Base-by-base conservation (phyloP, 2,888 invertebrate species). In the Tiliacea citrago region DNA sequence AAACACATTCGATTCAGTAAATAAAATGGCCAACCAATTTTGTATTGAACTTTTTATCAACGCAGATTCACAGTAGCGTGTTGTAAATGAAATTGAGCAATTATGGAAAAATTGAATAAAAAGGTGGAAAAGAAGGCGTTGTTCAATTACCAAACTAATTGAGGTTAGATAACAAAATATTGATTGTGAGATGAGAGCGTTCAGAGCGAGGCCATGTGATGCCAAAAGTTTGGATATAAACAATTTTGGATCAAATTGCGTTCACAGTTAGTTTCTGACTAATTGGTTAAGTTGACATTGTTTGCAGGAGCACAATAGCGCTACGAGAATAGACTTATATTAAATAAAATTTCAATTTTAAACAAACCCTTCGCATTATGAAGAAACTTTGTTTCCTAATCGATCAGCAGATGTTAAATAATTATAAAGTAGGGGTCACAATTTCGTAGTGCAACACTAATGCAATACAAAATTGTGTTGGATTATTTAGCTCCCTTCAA, bases 241-340 rank as follows among this genome's bases (percentile, higher is more conserved):
- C 88, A 88, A 83, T 83, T 85, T 83, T 68, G 74, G 84, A 81
- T 75, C 83, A 85, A 81, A 82, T 88, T 85, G 83, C 81, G 77
- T 71, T 73, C 78, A 83, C 69, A 85, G 75, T 83, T 88, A 76
- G 82, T 81, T 83, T 74, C 61, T 66, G 83, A 82, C 81, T 89
- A 89, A 88, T 89, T 88, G 84, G 81, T 84, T 76, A 77, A 89
- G 87, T 89, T 89, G 75, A 71, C 75, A 87, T 88, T 86, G 85
- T 89, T 82, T 75, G 58, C 74, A 42, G 62, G 65, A 63, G 79
- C 77, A 88, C 85, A 87, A 85, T 82, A 75, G 75, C 61, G 61
- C 42, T 58, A 49, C 24, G 63, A 57, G 68, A 65, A 62, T 61
- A 68, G 39, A 62, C 57, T 12, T 9, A 42, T n/a, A n/a, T 39